Evolutionary conservation across 2,888 invertebrate genomes (phyloP), one percentile per base, ranked within the genome.

Genomic region (Lochmaea capreae): DNA sequence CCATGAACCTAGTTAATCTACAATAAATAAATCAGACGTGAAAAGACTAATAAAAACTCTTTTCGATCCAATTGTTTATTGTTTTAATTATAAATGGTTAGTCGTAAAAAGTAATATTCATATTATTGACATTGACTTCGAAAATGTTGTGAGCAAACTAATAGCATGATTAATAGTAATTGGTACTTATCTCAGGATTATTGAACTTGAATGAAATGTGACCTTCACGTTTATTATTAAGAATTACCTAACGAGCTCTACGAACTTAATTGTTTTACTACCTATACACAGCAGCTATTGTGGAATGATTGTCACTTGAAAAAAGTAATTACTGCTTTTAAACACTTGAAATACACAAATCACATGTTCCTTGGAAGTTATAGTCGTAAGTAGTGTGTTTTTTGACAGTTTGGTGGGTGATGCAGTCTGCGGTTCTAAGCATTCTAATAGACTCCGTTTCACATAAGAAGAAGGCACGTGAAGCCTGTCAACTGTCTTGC

Each of bases 111-210:
- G n/a, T 12, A 61, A 26, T 62, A 67, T 67, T 67, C 22, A 49
- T 67, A 57, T 67, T 72, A 65, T 72, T 72, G 70, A 74, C 73
- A 74, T 74, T 74, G 73, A 70, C 62, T 67, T 67, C 49, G 67
- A 49, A 71, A 61, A 66, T 61, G 73, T 69, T 72, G 26, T 70
- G 12, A 52, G 75, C 73, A 77, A 73, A 71, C 67, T 75, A 75
- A 77, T 74, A 58, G 72, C 67, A 70, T 72, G 65, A 72, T 75
- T 75, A 75, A 73, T 73, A 65, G 72, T 67, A 75, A 77, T 72
- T 72, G 72, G 72, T 71, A 61, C 62, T 69, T 69, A 62, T 16
- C 33, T 33, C 22, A 65, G 72, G 77, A 75, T 75, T 75, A 71
- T 77, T 77, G 71, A 77, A 75, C 78, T 76, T 74, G 71, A 67